phyloP scores from a whole-genome alignment of 1,140 invertebrate species.

The Gryon sp. region DNA sequence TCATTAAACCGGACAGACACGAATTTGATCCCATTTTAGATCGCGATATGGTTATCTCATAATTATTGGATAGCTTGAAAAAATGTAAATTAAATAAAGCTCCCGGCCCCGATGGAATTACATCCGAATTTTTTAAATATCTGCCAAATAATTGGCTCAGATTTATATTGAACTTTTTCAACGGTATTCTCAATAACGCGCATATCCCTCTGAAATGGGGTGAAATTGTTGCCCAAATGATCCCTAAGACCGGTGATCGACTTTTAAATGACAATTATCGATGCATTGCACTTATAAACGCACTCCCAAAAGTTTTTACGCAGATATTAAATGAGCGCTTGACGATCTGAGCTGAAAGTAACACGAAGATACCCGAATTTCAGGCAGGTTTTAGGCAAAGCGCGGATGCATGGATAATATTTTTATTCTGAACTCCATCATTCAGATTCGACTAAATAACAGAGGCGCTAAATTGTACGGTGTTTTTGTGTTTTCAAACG shows the following conservation, averaged over 20 bases:
- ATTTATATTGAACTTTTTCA: not conserved
- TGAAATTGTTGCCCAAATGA: slow-evolving; percentile 1
- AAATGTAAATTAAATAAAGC: slow-evolving; percentile 4
- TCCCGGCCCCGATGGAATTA: not conserved
- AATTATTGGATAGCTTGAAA: not conserved
- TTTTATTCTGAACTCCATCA: not conserved
- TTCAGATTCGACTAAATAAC: not conserved
- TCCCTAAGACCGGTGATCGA: slow-evolving; percentile 4
- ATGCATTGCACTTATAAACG: not conserved
- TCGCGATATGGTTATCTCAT: not conserved
- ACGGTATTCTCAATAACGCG: not conserved
- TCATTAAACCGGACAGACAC: not conserved
- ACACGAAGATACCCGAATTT: not conserved
- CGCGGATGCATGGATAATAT: slow-evolving; percentile 1
- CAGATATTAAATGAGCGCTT: not conserved
- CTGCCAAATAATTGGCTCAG: not conserved
- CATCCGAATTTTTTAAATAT: not conserved
- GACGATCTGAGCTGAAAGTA: not conserved
- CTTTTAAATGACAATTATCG: not conserved
- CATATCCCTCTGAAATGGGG: not conserved
- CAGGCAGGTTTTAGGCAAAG: not conserved
- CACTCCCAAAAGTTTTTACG: not conserved
- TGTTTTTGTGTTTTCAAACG: slow-evolving; percentile 9
- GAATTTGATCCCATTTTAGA: not conserved
- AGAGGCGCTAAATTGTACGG: not conserved